Percentiles rank a stretch among this genome's conserved stretches.
Evolutionary conservation across 2,888 invertebrate species (phyloP).

Genomic region (Apotomis turbidana): DNA sequence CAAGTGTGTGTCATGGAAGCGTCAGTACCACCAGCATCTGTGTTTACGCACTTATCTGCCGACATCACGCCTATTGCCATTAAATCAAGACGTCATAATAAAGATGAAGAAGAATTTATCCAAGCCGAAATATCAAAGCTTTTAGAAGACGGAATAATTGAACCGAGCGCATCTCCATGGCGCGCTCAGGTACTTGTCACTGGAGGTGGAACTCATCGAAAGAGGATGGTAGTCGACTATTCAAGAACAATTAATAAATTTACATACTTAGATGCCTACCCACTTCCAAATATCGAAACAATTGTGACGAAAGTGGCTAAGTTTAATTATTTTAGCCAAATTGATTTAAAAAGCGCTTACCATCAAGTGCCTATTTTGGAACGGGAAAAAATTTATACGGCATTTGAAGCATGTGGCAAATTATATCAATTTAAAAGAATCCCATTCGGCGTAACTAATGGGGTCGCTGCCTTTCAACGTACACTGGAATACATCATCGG

Average conservation of each 20-base stretch:
- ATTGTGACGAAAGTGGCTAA: neutral
- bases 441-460: neutral
- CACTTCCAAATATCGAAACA: neutral
- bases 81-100: neutral
- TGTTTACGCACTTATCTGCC: neutral
- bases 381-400: neutral
- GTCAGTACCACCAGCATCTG: neutral
- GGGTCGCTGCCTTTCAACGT: no score
- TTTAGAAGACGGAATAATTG: neutral
- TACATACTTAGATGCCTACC: neutral
- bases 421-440: neutral
- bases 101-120: neutral
- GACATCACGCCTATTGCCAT: neutral
- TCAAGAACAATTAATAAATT: neutral
- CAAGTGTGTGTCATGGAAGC: neutral
- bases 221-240: neutral
- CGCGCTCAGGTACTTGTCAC: neutral
- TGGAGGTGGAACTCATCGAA: neutral
- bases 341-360: neutral
- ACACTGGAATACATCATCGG: no score
- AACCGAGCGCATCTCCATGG: neutral
- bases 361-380: neutral
- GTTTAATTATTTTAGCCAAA: neutral
- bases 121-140: neutral
- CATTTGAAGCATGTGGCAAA: neutral